Evolutionary conservation across 2,888 invertebrate species (phyloP).

Genomic region (Melolontha melolontha): DNA sequence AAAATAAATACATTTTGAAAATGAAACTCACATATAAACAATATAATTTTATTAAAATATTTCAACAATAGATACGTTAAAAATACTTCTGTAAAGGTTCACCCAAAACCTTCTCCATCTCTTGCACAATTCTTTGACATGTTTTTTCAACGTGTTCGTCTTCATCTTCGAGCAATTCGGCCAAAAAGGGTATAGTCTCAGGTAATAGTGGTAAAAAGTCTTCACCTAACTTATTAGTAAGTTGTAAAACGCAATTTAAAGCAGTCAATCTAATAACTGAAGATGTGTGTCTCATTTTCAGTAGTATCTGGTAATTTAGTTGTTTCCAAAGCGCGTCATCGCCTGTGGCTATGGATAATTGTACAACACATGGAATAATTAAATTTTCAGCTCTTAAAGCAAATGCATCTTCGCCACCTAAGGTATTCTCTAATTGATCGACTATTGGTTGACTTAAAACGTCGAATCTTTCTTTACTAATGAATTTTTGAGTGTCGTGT

Average conservation of each 20-base stretch:
- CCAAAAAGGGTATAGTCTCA: conserved; percentile 93
- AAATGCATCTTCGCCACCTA: conserved; percentile 73
- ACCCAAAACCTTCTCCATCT: conserved; percentile 87
- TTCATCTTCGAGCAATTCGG: conserved; percentile 93
- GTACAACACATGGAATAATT: conserved; percentile 83
- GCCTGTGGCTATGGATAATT: conserved; percentile 83
- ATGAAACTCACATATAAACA: no score
- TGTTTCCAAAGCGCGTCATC: conserved; percentile 92
- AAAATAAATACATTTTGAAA: no score
- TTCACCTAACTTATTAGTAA: conserved; percentile 87
- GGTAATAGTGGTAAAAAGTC: conserved; percentile 90
- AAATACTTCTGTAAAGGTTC: conserved; percentile 93
- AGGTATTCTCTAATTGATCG: conserved; percentile 85
- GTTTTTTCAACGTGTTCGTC: conserved; percentile 83
- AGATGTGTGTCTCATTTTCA: conserved; percentile 85
- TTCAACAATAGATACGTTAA: conserved; percentile 62
- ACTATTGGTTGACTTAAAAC: conserved; percentile 87
- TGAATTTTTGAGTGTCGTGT: conserved; percentile 85
- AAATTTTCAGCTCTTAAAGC: conserved; percentile 71
- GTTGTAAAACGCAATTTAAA: conserved; percentile 79
- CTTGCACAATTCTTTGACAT: conserved; percentile 83
- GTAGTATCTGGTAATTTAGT: conserved; percentile 88
- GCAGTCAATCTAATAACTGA: conserved; percentile 81
- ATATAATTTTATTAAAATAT: no score
- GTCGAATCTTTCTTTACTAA: conserved; percentile 88